Percentiles rank a stretch among this genome's conserved stretches.
Evolutionary conservation across 2,888 invertebrate genomes (phyloP).

Genomic region (Dynastes tityus): DNA sequence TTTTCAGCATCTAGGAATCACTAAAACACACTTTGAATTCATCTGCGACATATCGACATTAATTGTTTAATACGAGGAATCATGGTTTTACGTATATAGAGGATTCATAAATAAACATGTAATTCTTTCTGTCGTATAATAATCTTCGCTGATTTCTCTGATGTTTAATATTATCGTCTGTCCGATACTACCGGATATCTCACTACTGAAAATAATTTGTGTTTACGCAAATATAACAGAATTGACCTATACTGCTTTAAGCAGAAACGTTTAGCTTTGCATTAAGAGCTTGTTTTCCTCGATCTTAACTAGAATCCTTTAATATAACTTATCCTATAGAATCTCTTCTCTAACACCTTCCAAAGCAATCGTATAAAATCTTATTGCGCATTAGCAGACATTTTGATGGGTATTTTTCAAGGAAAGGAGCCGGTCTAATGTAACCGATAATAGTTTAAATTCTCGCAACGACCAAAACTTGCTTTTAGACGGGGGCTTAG

Average conservation of each 20-base stretch:
- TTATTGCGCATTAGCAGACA: constrained; percentile 16
- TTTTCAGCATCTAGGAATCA: not conserved
- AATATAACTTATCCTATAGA: constrained; percentile 2
- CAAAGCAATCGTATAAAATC: constrained; percentile 9
- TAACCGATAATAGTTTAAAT: constrained; percentile 32
- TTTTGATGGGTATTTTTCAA: constrained; percentile 22
- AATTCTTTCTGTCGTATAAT: no score
- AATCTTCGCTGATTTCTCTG: no score
- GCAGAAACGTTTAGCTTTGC: not conserved
- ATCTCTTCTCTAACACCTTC: not conserved
- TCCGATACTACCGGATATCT: no score
- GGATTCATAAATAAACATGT: no score
- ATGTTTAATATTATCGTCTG: no score
- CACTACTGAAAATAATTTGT: no score
- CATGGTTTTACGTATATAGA: no score
- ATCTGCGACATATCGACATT: no score
- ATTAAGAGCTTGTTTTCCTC: not conserved
- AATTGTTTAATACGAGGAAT: no score
- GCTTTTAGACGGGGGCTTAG: constrained; percentile 12
- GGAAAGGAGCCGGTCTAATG: constrained; percentile 4
- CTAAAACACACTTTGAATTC: no score
- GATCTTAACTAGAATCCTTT: not conserved
- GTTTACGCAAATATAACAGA: no score
- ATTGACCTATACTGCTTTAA: no score
- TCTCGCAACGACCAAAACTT: constrained; percentile 32